Evolutionary conservation across 2,888 invertebrate genomes (phyloP), one percentile per base, ranked within the genome.

Genomic region (Eurois occulta): DNA sequence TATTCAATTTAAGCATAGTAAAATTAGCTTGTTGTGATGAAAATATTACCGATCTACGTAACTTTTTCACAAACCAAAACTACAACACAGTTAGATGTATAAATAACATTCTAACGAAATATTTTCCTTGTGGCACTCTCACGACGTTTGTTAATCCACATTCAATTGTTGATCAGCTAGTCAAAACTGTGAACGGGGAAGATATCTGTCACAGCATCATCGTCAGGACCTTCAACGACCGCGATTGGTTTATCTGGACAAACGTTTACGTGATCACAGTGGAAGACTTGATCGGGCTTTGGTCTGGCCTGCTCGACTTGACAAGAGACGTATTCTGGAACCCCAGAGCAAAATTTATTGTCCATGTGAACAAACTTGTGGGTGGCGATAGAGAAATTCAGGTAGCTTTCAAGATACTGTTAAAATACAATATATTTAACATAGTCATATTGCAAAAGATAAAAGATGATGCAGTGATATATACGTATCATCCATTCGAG

Each of bases 291-390:
- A 16, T 58, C 4, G 87, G 90, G 52, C 85, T 94, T n/a, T 67
- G 76, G 52, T 46, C 52, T 69, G 91, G 89, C 35, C 81, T 94
- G 64, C 41, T 81, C 7, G 80, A 85, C 28, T 66, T 94, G 48
- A 84, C 87, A 35, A 89, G 85, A 41, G 93, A 94, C 77, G 72
- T 90, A 41, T 90, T 91, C 77, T 95, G 94, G 94, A 93, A 94
- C 78, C 92, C 95, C 24, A 91, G 86, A 86, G 94, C 92, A 18
- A 89, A 88, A 78, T 91, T 92, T 82, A 89, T 94, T 43, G 28
- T 94, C 2, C 74, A 87, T 60, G 28, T 93, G 8, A 69, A 87
- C 43, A 81, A 88, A 43, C 77, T 89, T 41, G 60, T 24, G 8
- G 64, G 67, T 32, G 77, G 84, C 43, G 48, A 74, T 24, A 72